A percentile compares a stretch with the other conserved stretches of the same genome.
Evolutionary conservation across 2,888 invertebrate genomes (phyloP).

Genomic region (Pristionchus entomophagus): DNA sequence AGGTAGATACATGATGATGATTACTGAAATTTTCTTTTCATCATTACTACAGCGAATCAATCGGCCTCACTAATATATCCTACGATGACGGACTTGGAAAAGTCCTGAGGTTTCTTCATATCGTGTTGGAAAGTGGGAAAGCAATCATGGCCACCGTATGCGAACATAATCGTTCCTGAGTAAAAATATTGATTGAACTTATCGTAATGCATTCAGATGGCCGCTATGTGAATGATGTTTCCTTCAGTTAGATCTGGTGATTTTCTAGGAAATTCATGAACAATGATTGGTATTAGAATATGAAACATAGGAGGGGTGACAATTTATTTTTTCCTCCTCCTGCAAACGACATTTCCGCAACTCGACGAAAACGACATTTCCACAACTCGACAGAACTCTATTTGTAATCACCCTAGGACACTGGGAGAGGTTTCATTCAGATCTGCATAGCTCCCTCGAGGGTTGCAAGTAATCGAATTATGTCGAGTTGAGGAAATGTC

Average conservation of each 20-base stretch:
- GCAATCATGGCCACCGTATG: conserved; percentile 40
- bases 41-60: background rate
- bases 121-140: conserved; percentile 49
- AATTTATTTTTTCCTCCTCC: no score
- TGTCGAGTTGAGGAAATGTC: no score
- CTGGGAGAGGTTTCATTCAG: no score
- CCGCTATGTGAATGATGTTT: no score
- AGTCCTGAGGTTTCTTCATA: conserved; percentile 37
- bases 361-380: no score
- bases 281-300: background rate
- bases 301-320: no score
- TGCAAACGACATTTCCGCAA: no score
- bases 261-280: background rate
- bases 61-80: background rate
- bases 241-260: background rate
- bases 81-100: background rate
- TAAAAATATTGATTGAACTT: background rate
- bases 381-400: no score
- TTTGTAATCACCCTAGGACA: no score
- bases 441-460: no score
- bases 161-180: conserved; percentile 46
- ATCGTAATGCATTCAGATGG: no score
- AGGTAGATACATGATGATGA: conserved; percentile 58
- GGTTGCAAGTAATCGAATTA: background rate
- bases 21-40: background rate